Base-by-base conservation (phyloP, 1,140 invertebrate genomes). In the Drosophila nasuta region DNA sequence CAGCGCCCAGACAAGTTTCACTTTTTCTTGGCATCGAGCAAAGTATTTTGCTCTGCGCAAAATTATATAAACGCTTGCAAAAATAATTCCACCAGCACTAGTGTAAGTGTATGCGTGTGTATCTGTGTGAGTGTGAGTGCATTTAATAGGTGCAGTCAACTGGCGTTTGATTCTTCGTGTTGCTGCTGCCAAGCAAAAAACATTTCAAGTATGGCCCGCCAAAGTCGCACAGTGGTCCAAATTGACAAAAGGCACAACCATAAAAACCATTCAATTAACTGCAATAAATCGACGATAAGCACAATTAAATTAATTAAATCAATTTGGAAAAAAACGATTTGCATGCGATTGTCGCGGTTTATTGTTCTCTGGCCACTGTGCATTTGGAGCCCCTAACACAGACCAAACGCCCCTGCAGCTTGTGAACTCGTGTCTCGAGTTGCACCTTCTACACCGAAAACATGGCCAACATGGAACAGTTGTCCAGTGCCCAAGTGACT, bases 51-150 rank as follows among this genome's bases (percentile, higher is more conserved):
- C 82, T 87, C 79, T 38, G 75, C 49, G 70, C 77, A 88, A 79
- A 88, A 79, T 86, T 87, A 86, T 86, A 86, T 82, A 86, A 86
- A 87, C 56, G 62, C 72, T 82, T 43, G 66, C 85, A 79, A 78
- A 73, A 68, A 82, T 82, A 82, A 81, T 73, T 64, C 41, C 67
- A 75, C 30, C 15, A 15, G 7, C 49, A 54, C 11, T 54, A 28
- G 5, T 56, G 35, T 28, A 20, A 20, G 48, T 54, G 20, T 51
- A n/a, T 65, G 49, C 63, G 63, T 85, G 15, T 78, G 46, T 70
- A 41, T 63, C 77, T 69, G 35, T 71, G 72, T 56, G 64, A 51
- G 62, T 41, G 28, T 72, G 51, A 64, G 66, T 58, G 43, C 8
- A 46, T 75, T 70, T 69, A 83, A 78, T 69, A 76, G 83, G 83